Evolutionary conservation across 2,888 invertebrate species (phyloP).

Genomic region (Acleris holmiana): DNA sequence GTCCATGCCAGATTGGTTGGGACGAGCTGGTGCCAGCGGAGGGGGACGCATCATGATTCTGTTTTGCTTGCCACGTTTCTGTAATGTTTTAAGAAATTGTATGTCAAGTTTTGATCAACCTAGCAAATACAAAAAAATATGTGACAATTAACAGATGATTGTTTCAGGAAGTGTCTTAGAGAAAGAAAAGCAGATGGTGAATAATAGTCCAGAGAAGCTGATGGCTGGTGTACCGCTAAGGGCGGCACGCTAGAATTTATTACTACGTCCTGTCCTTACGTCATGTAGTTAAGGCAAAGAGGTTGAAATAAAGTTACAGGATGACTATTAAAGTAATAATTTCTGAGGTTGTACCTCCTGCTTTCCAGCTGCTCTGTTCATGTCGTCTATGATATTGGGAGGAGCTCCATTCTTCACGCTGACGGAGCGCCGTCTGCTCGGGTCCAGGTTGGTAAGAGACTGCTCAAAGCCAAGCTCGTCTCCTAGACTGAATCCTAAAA

Average conservation of each 20-base stretch:
- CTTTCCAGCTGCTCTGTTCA: slow-evolving; percentile 57
- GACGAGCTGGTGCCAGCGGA: slow-evolving; percentile 60
- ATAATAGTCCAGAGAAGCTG: no score
- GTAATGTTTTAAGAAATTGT: slow-evolving; percentile 43
- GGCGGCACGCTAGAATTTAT: no score
- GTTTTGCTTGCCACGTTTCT: slow-evolving; percentile 81
- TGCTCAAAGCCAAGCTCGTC: slow-evolving; percentile 94
- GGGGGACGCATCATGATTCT: slow-evolving; percentile 76
- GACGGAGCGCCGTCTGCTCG: slow-evolving; percentile 87
- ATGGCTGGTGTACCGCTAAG: no score
- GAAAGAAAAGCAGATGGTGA: no score
- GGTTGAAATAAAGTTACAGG: no score
- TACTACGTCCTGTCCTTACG: no score
- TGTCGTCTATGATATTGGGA: slow-evolving; percentile 68
- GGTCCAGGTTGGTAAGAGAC: slow-evolving; percentile 91
- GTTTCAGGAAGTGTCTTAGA: no score
- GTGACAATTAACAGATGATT: no score
- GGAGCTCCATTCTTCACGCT: slow-evolving; percentile 81
- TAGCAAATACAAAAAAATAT: no score
- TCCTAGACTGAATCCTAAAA: slow-evolving; percentile 93
- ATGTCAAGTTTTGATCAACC: no score
- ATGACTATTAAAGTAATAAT: no score
- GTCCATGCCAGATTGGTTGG: slow-evolving; percentile 72
- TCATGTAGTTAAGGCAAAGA: no score
- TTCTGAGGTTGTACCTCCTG: slow-evolving; percentile 62